These are phyloP conservation scores for Passer domesticus DNA, from an alignment of 2,113 vertebrate species.

Conservation along the genomic window DNA sequence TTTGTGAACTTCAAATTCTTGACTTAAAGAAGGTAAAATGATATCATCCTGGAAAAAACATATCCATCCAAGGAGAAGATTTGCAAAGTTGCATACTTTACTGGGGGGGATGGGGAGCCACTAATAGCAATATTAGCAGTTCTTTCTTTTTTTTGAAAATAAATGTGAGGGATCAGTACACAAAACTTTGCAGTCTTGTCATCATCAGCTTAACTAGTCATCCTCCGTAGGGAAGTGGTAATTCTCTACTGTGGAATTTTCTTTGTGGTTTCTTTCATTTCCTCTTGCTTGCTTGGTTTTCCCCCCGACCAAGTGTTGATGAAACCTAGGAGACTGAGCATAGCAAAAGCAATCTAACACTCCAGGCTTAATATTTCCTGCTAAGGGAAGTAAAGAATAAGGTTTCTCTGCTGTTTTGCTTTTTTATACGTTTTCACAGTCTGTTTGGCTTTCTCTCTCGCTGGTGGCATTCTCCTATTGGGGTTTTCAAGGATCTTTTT, in stretches of 20 bases:
- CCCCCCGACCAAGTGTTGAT: background rate
- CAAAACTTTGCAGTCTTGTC: background rate
- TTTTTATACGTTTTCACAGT: background rate
- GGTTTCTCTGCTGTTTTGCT: background rate
- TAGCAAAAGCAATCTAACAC: background rate
- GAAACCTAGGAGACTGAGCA: background rate
- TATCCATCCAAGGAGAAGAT: background rate
- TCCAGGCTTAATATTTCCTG: background rate
- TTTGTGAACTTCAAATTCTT: conserved; percentile 1
- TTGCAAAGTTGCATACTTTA: background rate
- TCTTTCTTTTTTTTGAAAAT: background rate
- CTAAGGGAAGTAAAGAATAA: background rate
- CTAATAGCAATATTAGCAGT: background rate
- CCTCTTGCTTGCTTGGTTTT: background rate
- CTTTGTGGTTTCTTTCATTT: background rate
- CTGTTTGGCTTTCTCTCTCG: background rate
- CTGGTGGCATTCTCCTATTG: background rate
- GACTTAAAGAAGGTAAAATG: background rate
- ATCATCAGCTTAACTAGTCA: background rate
- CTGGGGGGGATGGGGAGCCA: background rate
- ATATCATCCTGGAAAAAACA: background rate
- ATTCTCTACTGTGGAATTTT: background rate
- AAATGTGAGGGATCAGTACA: background rate
- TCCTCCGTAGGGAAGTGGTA: background rate
- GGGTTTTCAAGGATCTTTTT: background rate